phyloP scores from a whole-genome alignment of 2,113 vertebrate species.

The Glareola pratincola region DNA sequence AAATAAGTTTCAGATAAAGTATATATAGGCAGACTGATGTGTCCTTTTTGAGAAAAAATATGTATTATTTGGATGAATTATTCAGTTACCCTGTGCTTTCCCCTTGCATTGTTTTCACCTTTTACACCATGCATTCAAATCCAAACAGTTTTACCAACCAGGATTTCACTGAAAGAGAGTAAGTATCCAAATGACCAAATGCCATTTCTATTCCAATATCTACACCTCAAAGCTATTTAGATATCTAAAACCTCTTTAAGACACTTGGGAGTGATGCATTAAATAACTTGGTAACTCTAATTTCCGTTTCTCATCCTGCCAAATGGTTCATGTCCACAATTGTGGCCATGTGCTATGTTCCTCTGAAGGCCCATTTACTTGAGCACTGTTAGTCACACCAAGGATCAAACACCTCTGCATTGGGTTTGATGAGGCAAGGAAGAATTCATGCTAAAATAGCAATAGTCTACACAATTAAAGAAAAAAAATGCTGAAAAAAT shows the following conservation, averaged over 20 bases:
- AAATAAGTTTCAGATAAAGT: not conserved
- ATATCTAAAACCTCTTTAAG: not conserved
- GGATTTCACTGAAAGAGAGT: not conserved
- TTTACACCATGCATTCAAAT: not conserved
- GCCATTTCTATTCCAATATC: not conserved
- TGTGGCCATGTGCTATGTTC: not conserved
- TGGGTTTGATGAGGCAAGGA: not conserved
- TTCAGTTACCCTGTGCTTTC: not conserved
- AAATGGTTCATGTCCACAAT: not conserved
- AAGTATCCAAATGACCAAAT: not conserved
- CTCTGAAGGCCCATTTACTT: not conserved
- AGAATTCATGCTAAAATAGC: not conserved
- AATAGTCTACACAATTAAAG: not conserved
- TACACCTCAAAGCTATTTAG: not conserved
- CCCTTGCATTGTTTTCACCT: not conserved
- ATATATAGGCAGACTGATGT: not conserved
- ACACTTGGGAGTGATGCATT: not conserved
- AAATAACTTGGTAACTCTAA: not conserved
- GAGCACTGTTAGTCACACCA: not conserved
- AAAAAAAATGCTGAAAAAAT: not conserved
- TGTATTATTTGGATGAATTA: not conserved
- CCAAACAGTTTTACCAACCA: not conserved
- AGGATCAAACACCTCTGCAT: not conserved
- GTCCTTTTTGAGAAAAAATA: not conserved
- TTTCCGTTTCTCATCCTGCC: not conserved